Conservation (phyloP, 2,797 vertebrate genomes). For the Coregonus suidteri region DNA sequence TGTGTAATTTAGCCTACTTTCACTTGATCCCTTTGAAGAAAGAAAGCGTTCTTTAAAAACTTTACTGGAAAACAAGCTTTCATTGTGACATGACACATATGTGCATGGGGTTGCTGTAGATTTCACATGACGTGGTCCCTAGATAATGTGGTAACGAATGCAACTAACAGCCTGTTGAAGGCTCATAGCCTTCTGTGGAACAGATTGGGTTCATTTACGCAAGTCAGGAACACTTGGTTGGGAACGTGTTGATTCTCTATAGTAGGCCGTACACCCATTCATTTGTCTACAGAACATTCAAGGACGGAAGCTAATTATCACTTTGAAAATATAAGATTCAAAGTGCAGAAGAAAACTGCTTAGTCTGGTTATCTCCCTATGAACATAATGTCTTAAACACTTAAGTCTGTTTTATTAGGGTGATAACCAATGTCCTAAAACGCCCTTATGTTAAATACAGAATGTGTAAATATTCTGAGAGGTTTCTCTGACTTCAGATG, state of each 20-base stretch:
- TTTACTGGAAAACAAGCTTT: not conserved
- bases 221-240: conserved; percentile 12
- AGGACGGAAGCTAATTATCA: not conserved
- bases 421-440: too few species aligned
- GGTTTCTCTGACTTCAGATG: not conserved
- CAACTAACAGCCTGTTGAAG: conserved; percentile 15
- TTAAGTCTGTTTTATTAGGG: too few species aligned
- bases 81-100: conserved; percentile 7
- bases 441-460: not conserved
- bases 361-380: not conserved
- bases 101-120: not conserved
- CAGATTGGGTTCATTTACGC: conserved; percentile 14
- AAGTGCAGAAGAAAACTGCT: not conserved
- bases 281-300: not conserved
- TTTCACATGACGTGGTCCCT: not conserved
- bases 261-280: not conserved
- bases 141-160: not conserved
- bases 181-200: conserved; percentile 14
- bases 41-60: not conserved
- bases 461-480: not conserved
- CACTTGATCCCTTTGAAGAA: not conserved
- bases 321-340: not conserved
- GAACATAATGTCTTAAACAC: too few species aligned
- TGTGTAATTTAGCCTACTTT: not conserved
- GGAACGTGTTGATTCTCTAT: not conserved